Evolutionary conservation across 2,888 invertebrate genomes (phyloP).

Genomic region (Diaphora mendica): DNA sequence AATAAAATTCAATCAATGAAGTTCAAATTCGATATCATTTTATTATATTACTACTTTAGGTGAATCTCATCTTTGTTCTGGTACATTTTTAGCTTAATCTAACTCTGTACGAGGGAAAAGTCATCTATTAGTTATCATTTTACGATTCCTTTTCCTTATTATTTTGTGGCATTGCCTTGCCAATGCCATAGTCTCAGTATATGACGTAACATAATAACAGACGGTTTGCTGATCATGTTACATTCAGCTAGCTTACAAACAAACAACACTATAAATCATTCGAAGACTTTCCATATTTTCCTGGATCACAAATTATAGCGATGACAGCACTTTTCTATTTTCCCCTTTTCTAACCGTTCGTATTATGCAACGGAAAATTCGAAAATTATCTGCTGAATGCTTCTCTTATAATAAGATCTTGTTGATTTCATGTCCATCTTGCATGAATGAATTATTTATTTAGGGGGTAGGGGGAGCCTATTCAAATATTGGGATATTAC

Average conservation of each 20-base stretch:
- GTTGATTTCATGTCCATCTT: neutral
- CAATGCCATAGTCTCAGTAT: neutral
- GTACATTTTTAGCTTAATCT: neutral
- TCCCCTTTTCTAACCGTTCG: neutral
- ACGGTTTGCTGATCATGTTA: conserved; percentile 1
- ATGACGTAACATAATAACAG: neutral
- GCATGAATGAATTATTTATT: too few species aligned
- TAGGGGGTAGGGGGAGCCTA: too few species aligned
- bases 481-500: too few species aligned
- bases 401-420: neutral
- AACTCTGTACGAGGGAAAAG: neutral
- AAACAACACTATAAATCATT: conserved; percentile 17
- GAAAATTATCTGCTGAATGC: neutral
- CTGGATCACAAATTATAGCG: conserved; percentile 10
- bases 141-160: neutral
- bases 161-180: too few species aligned
- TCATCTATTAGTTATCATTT: neutral
- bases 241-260: conserved; percentile 6
- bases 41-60: neutral
- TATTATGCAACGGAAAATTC: neutral
- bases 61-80: neutral
- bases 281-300: conserved; percentile 18
- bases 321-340: conserved; percentile 10
- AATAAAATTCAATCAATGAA: neutral
- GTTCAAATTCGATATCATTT: neutral